These are phyloP conservation scores for Taxidea taxus DNA, from an alignment of 2,113 vertebrate species.

Conservation along the genomic window DNA sequence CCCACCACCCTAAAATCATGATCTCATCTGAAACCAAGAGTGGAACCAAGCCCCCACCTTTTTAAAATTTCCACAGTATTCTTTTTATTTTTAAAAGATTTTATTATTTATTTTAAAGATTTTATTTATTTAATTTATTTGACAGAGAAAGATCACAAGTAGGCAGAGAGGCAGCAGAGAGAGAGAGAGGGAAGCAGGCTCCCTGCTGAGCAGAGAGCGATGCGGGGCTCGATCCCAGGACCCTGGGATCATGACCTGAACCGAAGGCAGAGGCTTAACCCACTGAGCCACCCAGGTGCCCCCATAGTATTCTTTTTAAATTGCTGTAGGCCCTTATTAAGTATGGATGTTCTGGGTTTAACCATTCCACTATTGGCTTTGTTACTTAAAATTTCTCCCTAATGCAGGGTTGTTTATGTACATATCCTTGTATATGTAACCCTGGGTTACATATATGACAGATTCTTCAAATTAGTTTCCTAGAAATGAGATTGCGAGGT, in stretches of 20 bases:
- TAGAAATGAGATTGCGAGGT: background rate
- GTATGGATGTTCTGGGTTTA: background rate
- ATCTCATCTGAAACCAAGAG: background rate
- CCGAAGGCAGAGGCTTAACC: too few relatives aligned
- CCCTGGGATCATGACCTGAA: too few relatives aligned
- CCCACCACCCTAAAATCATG: background rate
- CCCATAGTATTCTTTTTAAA: background rate
- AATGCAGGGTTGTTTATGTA: background rate
- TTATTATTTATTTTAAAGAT: too few relatives aligned
- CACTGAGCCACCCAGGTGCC: too few relatives aligned
- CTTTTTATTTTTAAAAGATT: too few relatives aligned
- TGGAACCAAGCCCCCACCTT: fast-evolving
- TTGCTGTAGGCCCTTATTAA: background rate
- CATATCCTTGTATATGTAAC: background rate
- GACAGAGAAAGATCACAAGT: too few relatives aligned
- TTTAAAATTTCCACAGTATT: background rate
- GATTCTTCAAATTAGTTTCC: background rate
- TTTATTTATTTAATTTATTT: too few relatives aligned
- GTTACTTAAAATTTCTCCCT: background rate
- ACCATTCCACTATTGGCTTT: background rate
- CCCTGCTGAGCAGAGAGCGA: too few relatives aligned
- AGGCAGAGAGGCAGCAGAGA: too few relatives aligned
- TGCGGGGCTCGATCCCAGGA: too few relatives aligned
- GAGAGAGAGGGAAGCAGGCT: too few relatives aligned
- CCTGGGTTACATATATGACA: background rate